phyloP scores from a whole-genome alignment of 2,797 vertebrate genomes.

The Poecilia picta region DNA sequence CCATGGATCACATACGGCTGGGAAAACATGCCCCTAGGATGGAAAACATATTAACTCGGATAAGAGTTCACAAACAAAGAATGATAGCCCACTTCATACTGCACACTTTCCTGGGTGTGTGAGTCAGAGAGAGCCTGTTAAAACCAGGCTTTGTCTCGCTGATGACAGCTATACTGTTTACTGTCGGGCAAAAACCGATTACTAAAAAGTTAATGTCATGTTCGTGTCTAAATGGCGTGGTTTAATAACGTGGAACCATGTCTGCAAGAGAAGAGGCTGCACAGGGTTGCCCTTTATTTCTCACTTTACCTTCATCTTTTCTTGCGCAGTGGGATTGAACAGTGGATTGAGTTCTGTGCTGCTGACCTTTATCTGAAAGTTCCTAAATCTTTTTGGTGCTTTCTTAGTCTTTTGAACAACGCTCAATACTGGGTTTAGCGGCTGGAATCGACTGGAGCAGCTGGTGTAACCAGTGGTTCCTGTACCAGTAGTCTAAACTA shows the following conservation, averaged over 20 bases:
- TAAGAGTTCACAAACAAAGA: slow-evolving; percentile 65
- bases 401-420: not conserved
- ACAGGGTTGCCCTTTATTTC: slow-evolving; percentile 36
- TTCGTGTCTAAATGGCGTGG: slow-evolving; percentile 40
- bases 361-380: slow-evolving; percentile 29
- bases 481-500: not conserved
- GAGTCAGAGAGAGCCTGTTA: slow-evolving; percentile 19
- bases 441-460: not conserved
- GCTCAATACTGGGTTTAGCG: not conserved
- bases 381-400: slow-evolving; percentile 9
- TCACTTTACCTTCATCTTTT: slow-evolving; percentile 20
- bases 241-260: slow-evolving; percentile 41
- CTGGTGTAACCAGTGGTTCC: not conserved
- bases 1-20: slow-evolving; percentile 58
- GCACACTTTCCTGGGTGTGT: slow-evolving; percentile 19
- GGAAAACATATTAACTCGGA: slow-evolving; percentile 56
- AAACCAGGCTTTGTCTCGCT: slow-evolving; percentile 43
- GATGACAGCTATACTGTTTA: slow-evolving; percentile 55
- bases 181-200: slow-evolving; percentile 26
- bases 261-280: slow-evolving; percentile 24
- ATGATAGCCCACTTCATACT: slow-evolving; percentile 55
- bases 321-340: slow-evolving; percentile 27
- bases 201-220: slow-evolving; percentile 49
- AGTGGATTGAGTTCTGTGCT: slow-evolving; percentile 26
- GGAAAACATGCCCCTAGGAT: slow-evolving; percentile 46